Evolutionary conservation across 2,888 invertebrate genomes (phyloP).

Genomic region (Tenthredo amoena): DNA sequence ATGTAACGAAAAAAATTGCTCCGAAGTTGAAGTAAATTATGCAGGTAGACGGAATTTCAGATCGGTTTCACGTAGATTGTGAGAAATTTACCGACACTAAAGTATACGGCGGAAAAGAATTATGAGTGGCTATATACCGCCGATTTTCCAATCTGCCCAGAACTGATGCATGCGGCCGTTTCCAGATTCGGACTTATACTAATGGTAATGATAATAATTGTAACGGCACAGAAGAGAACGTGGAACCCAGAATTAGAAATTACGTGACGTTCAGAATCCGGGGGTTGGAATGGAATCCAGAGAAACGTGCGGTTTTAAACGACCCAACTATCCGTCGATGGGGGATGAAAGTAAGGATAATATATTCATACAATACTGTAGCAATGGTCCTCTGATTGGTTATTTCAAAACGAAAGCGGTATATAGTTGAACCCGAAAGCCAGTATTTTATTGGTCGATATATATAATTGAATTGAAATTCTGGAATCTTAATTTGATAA

Average conservation of each 20-base stretch:
- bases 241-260: constrained; percentile 19
- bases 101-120: too few relatives aligned
- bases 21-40: background rate
- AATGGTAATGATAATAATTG: background rate
- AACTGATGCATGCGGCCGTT: background rate
- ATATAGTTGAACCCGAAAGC: constrained; percentile 14
- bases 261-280: constrained; percentile 18
- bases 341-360: constrained; percentile 18
- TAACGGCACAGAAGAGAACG: background rate
- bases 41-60: background rate
- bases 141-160: background rate
- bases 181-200: background rate
- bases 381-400: constrained; percentile 40
- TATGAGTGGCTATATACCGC: background rate
- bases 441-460: background rate
- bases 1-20: background rate
- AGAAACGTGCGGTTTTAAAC: constrained; percentile 38
- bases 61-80: background rate
- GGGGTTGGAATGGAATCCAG: constrained; percentile 33
- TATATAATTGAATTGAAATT: background rate
- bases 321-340: constrained; percentile 32
- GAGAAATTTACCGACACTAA: background rate
- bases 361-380: constrained; percentile 41
- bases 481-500: background rate
- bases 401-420: constrained; percentile 37